Evolutionary conservation across 1,140 invertebrate species (phyloP).

Genomic region (Leguminivora glycinivorella): DNA sequence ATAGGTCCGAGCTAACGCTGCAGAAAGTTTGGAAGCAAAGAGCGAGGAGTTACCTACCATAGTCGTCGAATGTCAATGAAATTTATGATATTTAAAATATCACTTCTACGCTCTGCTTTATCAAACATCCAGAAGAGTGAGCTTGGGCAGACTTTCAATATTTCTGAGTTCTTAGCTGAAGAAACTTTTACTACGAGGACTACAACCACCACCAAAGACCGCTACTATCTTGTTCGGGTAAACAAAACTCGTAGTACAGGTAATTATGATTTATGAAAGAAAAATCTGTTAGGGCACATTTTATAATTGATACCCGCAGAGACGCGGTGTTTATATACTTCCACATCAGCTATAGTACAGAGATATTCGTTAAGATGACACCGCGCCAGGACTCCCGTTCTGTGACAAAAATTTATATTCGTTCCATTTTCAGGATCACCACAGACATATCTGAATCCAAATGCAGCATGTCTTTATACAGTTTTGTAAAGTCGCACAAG

Average conservation of each 20-base stretch:
- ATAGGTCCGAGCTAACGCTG: too few relatives aligned
- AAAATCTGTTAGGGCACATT: background rate
- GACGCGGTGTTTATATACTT: constrained; percentile 1
- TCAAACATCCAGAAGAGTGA: too few relatives aligned
- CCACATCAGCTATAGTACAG: background rate
- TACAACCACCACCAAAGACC: background rate
- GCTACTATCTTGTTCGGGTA: background rate
- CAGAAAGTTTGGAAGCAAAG: too few relatives aligned
- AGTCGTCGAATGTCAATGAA: too few relatives aligned
- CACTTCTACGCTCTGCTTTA: too few relatives aligned
- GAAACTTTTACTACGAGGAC: background rate
- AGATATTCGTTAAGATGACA: constrained; percentile 2
- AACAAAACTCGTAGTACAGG: background rate
- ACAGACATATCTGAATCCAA: background rate
- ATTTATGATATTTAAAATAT: too few relatives aligned
- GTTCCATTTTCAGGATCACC: background rate
- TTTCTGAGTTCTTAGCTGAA: background rate
- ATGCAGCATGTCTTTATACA: background rate
- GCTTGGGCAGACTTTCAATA: too few relatives aligned
- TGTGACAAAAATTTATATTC: constrained; percentile 6
- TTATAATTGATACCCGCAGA: background rate
- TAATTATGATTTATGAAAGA: background rate
- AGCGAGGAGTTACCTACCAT: too few relatives aligned
- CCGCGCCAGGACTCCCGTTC: background rate
- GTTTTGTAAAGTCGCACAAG: too few relatives aligned